phyloP scores from a whole-genome alignment of 2,113 vertebrate species.

The Myrmecobius fasciatus region DNA sequence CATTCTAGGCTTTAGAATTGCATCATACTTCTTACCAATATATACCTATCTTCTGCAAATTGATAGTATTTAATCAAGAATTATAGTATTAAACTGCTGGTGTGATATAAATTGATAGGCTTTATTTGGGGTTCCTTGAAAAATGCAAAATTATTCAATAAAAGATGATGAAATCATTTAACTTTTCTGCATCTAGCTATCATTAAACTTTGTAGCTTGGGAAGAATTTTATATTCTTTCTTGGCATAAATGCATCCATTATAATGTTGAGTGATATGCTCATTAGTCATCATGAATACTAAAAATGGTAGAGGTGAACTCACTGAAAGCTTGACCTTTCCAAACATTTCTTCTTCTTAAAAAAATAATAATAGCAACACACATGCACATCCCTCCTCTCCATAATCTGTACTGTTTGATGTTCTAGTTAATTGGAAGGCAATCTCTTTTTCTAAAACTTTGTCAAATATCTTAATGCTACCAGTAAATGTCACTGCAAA shows the following conservation, averaged over 20 bases:
- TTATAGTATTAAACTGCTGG: neutral
- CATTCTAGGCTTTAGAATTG: neutral
- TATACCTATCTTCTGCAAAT: conserved; percentile 20
- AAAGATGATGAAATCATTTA: conserved; percentile 45
- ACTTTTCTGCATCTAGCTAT: neutral
- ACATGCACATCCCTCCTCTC: conserved; percentile 71
- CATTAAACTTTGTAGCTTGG: neutral
- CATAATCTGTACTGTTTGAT: conserved; percentile 89
- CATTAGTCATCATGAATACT: conserved; percentile 90
- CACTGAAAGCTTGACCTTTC: conserved; percentile 93
- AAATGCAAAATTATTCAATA: neutral
- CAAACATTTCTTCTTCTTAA: conserved; percentile 84
- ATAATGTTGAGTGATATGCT: conserved; percentile 81
- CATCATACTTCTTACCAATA: neutral
- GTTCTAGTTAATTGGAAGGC: conserved; percentile 93
- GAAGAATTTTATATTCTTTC: conserved; percentile 49
- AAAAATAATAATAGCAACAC: conserved; percentile 61
- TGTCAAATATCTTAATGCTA: conserved; percentile 85
- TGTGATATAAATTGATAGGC: neutral
- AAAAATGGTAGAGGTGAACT: conserved; percentile 79
- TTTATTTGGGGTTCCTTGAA: neutral
- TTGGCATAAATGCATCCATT: conserved; percentile 65
- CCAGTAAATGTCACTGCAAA: conserved; percentile 94
- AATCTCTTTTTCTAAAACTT: conserved; percentile 83
- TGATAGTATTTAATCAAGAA: conserved; percentile 33